Evolutionary conservation across 2,797 vertebrate species (phyloP), one percentile per base, ranked within the genome.

Genomic region (Artibeus lituratus): DNA sequence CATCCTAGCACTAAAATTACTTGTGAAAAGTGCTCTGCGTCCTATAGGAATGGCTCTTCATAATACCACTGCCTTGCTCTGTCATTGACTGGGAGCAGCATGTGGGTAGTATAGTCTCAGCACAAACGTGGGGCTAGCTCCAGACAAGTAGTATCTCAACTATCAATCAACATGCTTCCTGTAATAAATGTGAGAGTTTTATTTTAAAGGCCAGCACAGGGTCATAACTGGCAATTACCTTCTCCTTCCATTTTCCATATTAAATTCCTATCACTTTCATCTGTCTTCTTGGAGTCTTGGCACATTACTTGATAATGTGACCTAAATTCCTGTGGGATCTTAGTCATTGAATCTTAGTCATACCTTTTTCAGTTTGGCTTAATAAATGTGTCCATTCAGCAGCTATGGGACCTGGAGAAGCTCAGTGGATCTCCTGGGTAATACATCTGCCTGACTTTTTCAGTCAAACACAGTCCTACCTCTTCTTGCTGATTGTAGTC

Each of bases 401-500:
- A 74, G 19, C 6, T 0, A 0, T 37, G 19, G 49, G 19, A 14
- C 24, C 37, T 26, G 10, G 22, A 70, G 3, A 11, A 18, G 0
- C 29, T 53, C 44, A n/a, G 4, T 39, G 7, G 9, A 77, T 24
- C 49, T 32, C 24, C 44, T 49, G n/a, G 29, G 26, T 73, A 2
- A 39, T 62, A 18, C 16, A 29, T 65, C 8, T 39, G 8, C 3
- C 10, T 87, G 26, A 42, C 19, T 10, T 90, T 15, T 9, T 57
- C 49, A 78, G 22, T 26, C 53, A 53, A 47, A 59, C 32, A 9
- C 15, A 74, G 32, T 3, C 29, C 39, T 84, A 22, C 15, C 4
- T 65, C 35, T 7, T 78, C 16, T 26, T 74, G 32, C 3, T 83
- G 21, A 62, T 22, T 55, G 32, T 44, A 51, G 7, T 74, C 19